Conservation (phyloP, 1,140 invertebrate genomes). For the Halotydeus destructor region DNA sequence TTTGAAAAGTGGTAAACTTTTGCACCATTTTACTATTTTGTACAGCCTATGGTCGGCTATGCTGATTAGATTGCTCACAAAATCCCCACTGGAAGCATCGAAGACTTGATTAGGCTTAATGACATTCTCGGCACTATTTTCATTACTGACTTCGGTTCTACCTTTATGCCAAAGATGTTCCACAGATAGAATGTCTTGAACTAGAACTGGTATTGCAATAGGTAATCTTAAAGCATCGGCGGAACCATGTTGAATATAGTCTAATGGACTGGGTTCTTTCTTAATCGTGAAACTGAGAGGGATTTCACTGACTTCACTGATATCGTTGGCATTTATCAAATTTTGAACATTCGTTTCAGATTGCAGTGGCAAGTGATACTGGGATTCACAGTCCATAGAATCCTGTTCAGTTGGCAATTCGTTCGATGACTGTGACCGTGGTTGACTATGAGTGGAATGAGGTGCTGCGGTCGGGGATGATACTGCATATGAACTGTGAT, state of each 20-base stretch:
- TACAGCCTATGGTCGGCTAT: slow-evolving; percentile 86
- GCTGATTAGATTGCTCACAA: slow-evolving; percentile 48
- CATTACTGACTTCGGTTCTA: slow-evolving; percentile 27
- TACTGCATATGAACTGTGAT: slow-evolving; percentile 72
- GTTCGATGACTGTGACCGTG: too few species aligned
- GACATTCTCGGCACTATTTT: slow-evolving; percentile 4
- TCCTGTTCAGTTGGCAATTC: too few species aligned
- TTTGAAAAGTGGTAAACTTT: slow-evolving; percentile 84
- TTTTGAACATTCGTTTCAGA: neutral
- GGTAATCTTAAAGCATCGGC: neutral
- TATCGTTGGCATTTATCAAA: neutral
- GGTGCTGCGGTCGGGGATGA: slow-evolving; percentile 31
- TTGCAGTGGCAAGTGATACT: too few species aligned
- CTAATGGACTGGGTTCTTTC: neutral
- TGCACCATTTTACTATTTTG: slow-evolving; percentile 96
- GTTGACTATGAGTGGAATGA: too few species aligned
- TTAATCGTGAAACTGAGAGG: slow-evolving; percentile 1
- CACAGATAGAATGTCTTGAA: slow-evolving; percentile 76
- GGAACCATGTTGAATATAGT: neutral
- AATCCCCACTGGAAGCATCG: neutral
- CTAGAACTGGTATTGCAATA: slow-evolving; percentile 17
- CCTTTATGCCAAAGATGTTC: slow-evolving; percentile 82
- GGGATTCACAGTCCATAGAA: too few species aligned
- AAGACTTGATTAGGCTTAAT: slow-evolving; percentile 30
- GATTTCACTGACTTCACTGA: neutral